Evolutionary conservation across 2,797 vertebrate species (phyloP), one percentile per base, ranked within the genome.

Genomic region (Octomys mimax): DNA sequence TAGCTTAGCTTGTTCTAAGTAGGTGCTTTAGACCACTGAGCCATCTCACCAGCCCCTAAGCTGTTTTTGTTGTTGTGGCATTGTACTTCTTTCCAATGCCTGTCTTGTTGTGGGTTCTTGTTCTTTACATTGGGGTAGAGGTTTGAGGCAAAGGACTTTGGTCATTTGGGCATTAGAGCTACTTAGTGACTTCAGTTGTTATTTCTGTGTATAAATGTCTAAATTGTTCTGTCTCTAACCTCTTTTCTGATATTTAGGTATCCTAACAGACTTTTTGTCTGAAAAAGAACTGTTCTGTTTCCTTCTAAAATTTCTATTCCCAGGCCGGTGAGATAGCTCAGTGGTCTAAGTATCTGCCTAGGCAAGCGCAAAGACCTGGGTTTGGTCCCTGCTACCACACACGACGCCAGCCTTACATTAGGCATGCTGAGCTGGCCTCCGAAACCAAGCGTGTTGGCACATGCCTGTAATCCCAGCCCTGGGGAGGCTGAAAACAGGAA

Each of bases 121-220:
- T 64, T 88, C 31, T 91, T 86, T 75, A 42, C 39, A 66, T 24
- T 95, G 84, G 61, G 70, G 33, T 49, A 46, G 8, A 85, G 12
- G 39, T 94, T 79, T 88, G 71, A 87, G 87, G 75, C 78, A 91
- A 92, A 77, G 33, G 24, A 93, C 85, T 85, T 95, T 93, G 24
- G 79, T 95, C 73, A 57, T 85, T 87, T 93, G 73, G 19, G 19
- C 75, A 59, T 95, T 94, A 77, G 54, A 87, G 80, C 68, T 73
- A 75, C 64, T 87, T 18, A 59, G 54, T 83, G 42, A 75, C 52
- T 75, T 94, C 39, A 84, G 0, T 90, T 49, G 21, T 81, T 71
- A 46, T 61, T 19, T 91, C 73, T 62, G 1, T 78, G 26, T 87
- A 21, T 28, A n/a, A 57, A 90, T 84, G 92, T 91, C 71, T 90